Conservation (phyloP, 2,797 vertebrate genomes). For the Octomys mimax region DNA sequence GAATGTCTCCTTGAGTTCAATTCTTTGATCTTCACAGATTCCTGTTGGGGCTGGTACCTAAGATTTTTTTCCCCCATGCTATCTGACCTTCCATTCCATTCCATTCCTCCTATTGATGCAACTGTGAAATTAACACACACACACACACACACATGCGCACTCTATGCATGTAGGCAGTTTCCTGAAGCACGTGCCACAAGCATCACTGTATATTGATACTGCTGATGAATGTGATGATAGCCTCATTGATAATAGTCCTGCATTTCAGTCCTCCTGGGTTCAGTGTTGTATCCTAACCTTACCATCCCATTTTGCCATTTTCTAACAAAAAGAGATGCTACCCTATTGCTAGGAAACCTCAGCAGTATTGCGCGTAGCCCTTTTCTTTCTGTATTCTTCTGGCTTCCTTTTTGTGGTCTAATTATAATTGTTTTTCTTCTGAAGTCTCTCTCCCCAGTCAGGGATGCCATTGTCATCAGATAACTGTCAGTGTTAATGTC, state of each 20-base stretch:
- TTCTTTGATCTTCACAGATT: conserved; percentile 55
- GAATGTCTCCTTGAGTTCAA: conserved; percentile 66
- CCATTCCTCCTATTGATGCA: background rate
- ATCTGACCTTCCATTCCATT: conserved; percentile 59
- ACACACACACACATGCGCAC: background rate
- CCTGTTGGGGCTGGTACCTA: conserved; percentile 34
- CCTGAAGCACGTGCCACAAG: background rate
- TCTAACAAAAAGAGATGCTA: conserved; percentile 62
- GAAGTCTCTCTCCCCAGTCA: conserved; percentile 56
- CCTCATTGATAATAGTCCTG: background rate
- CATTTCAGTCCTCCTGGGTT: conserved; percentile 46
- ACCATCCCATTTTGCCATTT: conserved; percentile 60
- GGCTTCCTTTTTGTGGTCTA: conserved; percentile 64
- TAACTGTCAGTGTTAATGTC: conserved; percentile 68
- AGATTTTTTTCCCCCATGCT: background rate
- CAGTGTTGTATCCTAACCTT: conserved; percentile 29
- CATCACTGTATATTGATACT: background rate
- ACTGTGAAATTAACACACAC: conserved; percentile 57
- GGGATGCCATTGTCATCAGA: conserved; percentile 55
- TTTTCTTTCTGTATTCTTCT: conserved; percentile 64
- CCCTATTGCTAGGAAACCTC: conserved; percentile 78
- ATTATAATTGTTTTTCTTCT: conserved; percentile 80
- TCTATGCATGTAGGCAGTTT: conserved; percentile 42
- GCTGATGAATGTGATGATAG: conserved; percentile 35
- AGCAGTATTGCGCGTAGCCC: background rate